A percentile compares a stretch with the other conserved stretches of the same genome.
These are phyloP conservation scores for Trichonephila inaurata DNA, from an alignment of 1,140 invertebrate species.

Conservation along the genomic window DNA sequence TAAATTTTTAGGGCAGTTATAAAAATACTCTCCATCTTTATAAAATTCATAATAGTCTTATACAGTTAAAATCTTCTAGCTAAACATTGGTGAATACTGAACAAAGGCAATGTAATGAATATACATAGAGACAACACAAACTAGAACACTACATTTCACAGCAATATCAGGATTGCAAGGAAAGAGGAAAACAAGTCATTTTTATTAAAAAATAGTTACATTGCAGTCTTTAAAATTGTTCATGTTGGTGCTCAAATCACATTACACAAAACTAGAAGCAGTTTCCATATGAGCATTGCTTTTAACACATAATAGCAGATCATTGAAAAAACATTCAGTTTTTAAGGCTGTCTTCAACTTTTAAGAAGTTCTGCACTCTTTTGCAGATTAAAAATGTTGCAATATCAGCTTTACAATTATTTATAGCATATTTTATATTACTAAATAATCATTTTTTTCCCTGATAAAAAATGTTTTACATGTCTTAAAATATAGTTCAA, in stretches of 20 bases:
- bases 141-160: not conserved
- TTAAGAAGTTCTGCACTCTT: no score
- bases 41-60: not conserved
- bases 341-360: not conserved
- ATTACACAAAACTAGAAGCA: not conserved
- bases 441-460: no score
- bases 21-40: not conserved
- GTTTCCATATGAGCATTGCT: not conserved
- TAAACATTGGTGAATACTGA: not conserved
- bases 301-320: constrained; percentile 9
- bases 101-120: not conserved
- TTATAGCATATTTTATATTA: no score
- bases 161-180: not conserved
- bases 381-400: no score
- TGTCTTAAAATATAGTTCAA: no score
- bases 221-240: constrained; percentile 3
- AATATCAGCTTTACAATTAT: no score
- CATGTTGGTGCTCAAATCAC: not conserved
- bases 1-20: not conserved
- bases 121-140: not conserved
- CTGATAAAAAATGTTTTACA: no score
- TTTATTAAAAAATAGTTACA: not conserved
- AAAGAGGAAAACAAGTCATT: not conserved
- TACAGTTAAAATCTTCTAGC: not conserved
- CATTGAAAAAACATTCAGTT: not conserved